A percentile compares a stretch with the other conserved stretches of the same genome.
These are phyloP conservation scores for Pseudomyrmex concolor DNA, from an alignment of 1,140 invertebrate genomes.

Conservation along the genomic window DNA sequence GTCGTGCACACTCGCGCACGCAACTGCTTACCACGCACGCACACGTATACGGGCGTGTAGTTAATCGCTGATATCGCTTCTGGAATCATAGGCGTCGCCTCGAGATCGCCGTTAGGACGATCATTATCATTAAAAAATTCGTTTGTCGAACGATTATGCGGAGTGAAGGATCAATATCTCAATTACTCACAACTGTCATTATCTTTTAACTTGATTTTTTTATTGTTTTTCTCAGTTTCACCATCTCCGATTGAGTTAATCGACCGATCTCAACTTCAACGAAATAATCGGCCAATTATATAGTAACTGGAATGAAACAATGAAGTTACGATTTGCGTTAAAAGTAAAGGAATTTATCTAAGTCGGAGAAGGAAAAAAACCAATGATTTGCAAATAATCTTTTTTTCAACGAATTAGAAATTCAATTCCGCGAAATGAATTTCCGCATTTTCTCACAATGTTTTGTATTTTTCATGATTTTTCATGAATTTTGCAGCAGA, in stretches of 20 bases:
- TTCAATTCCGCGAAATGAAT: conserved; percentile 16
- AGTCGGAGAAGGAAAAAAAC: neutral
- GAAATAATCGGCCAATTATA: neutral
- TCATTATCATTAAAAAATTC: neutral
- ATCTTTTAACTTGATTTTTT: no score
- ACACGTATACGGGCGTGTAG: neutral
- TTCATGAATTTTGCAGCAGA: conserved; percentile 5
- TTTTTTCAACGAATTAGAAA: neutral
- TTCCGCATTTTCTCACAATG: neutral
- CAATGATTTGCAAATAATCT: neutral
- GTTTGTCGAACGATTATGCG: neutral
- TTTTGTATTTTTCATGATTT: conserved; percentile 1
- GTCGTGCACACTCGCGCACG: neutral
- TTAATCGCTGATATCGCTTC: neutral
- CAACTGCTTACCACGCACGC: no score
- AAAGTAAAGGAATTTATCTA: neutral
- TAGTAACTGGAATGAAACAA: neutral
- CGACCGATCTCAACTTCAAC: no score
- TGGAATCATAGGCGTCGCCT: conserved; percentile 40
- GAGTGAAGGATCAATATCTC: neutral
- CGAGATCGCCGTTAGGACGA: no score
- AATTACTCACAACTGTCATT: no score
- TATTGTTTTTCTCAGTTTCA: no score
- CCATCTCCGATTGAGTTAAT: no score
- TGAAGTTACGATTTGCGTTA: neutral